phyloP scores from a whole-genome alignment of 2,888 invertebrate species.

The Blomia tropicalis region DNA sequence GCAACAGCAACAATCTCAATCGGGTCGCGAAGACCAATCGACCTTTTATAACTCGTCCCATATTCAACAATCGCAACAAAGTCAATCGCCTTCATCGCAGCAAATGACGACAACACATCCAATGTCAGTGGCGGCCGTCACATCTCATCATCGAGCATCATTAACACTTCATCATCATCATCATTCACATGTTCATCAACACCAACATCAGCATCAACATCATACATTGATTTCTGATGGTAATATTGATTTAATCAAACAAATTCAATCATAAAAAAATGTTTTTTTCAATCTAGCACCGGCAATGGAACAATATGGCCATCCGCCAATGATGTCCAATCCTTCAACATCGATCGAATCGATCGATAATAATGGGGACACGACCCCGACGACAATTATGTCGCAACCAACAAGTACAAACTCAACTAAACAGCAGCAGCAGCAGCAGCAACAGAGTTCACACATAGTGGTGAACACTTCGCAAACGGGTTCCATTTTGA shows the following conservation, averaged over 20 bases:
- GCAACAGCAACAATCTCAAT: background rate
- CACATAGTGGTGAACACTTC: too few species aligned
- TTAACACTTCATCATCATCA: background rate
- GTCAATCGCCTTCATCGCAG: background rate
- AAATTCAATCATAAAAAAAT: too few species aligned
- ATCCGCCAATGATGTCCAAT: background rate
- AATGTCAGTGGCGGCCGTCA: background rate
- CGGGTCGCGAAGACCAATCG: background rate
- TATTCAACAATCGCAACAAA: background rate
- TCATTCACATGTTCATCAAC: background rate
- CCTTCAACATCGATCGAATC: background rate
- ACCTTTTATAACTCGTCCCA: background rate
- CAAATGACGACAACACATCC: background rate
- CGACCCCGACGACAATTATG: too few species aligned
- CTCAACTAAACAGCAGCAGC: constrained; percentile 9
- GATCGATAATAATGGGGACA: too few species aligned
- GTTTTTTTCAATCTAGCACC: background rate
- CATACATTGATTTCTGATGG: background rate
- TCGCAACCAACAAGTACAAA: too few species aligned
- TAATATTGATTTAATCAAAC: too few species aligned
- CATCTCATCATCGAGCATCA: background rate
- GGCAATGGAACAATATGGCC: background rate
- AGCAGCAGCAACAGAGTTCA: too few species aligned
- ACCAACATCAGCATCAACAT: background rate
- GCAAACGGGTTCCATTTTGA: too few species aligned